Conservation (phyloP, 2,888 invertebrate genomes). For the Acanthacorydalis orientalis region DNA sequence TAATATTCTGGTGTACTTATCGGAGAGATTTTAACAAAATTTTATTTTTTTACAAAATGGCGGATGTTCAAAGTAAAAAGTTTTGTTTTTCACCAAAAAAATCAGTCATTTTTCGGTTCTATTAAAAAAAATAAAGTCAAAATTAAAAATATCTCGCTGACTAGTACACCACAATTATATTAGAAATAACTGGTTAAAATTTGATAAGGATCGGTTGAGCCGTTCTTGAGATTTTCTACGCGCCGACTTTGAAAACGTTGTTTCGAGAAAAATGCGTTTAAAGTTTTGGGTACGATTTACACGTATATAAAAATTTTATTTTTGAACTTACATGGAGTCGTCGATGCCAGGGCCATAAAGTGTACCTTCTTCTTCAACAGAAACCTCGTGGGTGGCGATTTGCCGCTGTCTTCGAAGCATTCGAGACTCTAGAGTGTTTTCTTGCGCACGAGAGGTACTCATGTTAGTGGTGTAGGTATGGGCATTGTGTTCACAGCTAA, state of each 20-base stretch:
- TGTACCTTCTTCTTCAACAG: neutral
- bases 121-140: too few species aligned
- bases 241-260: conserved; percentile 10
- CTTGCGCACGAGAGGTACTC: conserved; percentile 7
- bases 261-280: conserved; percentile 11
- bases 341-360: conserved; percentile 4
- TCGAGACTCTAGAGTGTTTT: conserved; percentile 11
- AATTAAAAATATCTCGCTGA: too few species aligned
- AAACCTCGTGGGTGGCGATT: neutral
- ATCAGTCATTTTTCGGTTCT: too few species aligned
- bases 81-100: too few species aligned
- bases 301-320: neutral
- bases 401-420: conserved; percentile 8
- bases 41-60: too few species aligned
- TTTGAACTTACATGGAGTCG: conserved; percentile 5
- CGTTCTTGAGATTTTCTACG: conserved; percentile 9
- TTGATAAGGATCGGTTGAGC: conserved; percentile 10
- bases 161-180: too few species aligned
- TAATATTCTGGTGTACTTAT: too few species aligned
- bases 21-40: too few species aligned
- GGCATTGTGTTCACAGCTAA: conserved; percentile 9
- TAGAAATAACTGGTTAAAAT: conserved; percentile 4
- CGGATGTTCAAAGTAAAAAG: too few species aligned
- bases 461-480: conserved; percentile 9
- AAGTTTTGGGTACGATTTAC: conserved; percentile 8